These are phyloP conservation scores for Acrossocheilus wenchowensis DNA, from an alignment of 2,797 vertebrate genomes.

Conservation along the genomic window DNA sequence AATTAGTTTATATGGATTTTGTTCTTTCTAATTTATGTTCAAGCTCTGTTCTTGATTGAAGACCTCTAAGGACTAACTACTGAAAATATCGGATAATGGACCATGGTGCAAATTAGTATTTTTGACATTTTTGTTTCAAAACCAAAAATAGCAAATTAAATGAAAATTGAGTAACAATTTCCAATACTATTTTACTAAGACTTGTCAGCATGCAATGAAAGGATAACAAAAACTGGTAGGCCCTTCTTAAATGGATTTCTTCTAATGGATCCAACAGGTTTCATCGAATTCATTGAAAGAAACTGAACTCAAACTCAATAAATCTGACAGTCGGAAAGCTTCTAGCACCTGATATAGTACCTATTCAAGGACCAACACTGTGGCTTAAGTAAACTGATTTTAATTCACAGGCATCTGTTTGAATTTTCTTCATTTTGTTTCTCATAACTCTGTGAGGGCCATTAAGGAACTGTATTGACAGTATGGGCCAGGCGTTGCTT, in stretches of 20 bases:
- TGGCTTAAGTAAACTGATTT: slow-evolving; percentile 45
- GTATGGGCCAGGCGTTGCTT: background rate
- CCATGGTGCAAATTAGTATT: slow-evolving; percentile 1
- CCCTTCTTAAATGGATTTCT: background rate
- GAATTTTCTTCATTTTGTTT: slow-evolving; percentile 28
- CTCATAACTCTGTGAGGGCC: background rate
- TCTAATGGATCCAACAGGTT: slow-evolving; percentile 20
- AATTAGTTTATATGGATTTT: background rate
- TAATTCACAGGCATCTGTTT: background rate
- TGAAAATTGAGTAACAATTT: background rate
- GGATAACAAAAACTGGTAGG: background rate
- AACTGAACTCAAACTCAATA: slow-evolving; percentile 25
- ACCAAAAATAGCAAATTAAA: slow-evolving; percentile 11
- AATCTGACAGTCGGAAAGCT: slow-evolving; percentile 21
- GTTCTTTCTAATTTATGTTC: slow-evolving; percentile 35
- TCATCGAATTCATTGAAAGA: background rate
- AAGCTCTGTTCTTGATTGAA: background rate
- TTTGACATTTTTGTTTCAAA: slow-evolving; percentile 1
- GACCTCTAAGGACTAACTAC: slow-evolving; percentile 11
- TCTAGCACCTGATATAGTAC: slow-evolving; percentile 36
- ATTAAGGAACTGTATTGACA: background rate
- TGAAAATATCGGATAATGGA: background rate
- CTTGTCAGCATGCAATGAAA: slow-evolving; percentile 21
- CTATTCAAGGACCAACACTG: slow-evolving; percentile 51
- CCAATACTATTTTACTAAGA: background rate